Evolutionary conservation across 53 echinoderm and acorn worm species (phyloP).

Genomic region (Antedon mediterranea): DNA sequence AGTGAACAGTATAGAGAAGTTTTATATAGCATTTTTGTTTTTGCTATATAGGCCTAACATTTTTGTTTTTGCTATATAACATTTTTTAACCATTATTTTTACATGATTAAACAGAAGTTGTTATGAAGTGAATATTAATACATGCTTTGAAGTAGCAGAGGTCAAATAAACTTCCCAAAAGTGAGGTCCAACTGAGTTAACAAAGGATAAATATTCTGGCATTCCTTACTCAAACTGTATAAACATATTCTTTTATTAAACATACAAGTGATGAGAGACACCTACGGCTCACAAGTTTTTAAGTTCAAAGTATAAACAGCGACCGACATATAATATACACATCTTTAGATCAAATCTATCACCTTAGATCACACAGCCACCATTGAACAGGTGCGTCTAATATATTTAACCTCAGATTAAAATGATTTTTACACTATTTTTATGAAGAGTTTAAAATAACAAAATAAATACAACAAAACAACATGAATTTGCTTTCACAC

Average conservation of each 20-base stretch:
- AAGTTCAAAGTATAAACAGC: neutral
- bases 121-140: too few relatives aligned
- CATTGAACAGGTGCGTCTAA: neutral
- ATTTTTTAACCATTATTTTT: too few relatives aligned
- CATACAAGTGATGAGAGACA: neutral
- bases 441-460: neutral
- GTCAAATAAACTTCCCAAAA: neutral
- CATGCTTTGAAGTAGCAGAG: too few relatives aligned
- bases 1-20: slow-evolving; percentile 4
- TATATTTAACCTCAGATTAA: neutral
- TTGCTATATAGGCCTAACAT: too few relatives aligned
- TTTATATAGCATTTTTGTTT: too few relatives aligned
- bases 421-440: neutral
- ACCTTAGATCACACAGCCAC: neutral
- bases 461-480: neutral
- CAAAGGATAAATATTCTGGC: neutral
- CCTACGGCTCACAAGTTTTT: neutral
- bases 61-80: too few relatives aligned
- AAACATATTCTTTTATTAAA: neutral
- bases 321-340: neutral
- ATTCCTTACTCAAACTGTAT: neutral
- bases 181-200: neutral
- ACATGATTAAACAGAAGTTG: too few relatives aligned
- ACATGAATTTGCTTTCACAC: neutral
- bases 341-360: neutral